Evolutionary conservation across 2,797 vertebrate genomes (phyloP), one percentile per base, ranked within the genome.

Genomic region (Dromococcyx pavoninus): DNA sequence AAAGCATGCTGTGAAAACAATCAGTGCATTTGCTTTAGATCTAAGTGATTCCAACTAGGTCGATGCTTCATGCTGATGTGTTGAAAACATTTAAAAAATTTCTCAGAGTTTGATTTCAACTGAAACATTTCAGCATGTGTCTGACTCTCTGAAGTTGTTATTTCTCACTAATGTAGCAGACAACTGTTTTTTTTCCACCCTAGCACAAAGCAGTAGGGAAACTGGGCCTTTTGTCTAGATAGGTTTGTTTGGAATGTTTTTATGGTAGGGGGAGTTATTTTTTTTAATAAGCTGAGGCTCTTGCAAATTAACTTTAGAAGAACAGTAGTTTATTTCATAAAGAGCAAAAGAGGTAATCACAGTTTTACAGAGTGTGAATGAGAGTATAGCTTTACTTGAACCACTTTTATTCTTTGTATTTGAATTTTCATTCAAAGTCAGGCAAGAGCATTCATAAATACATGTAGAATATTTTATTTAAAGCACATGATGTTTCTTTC

Each of bases 21-120:
- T 99, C 98, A 98, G 98, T 98, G 98, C 98, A 98, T 98, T 98
- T 98, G 98, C 97, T 98, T 98, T 97, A 98, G 98, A 98, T 98
- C 98, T 98, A 98, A 98, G 98, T 98, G 98, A 98, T 98, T 98
- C 97, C 97, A 97, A 97, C 97, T 97, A 98, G 98, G 98, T 98
- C 97, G 96, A 98, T 98, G 98, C 95, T 98, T 98, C 98, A 98
- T 98, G 97, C 97, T 98, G 98, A 98, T 98, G 97, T 98, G 97
- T 98, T 98, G 97, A 98, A 98, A 98, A 98, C 98, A 98, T 98
- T 98, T 97, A 96, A 98, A 98, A 98, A 97, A 95, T 97, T 98
- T 97, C 97, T 97, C 77, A 24, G 97, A 98, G 97, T 97, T 98
- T 97, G 97, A 98, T 97, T 98, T 98, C 94, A 96, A 73, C 94